Conservation (phyloP, 2,113 vertebrate species). For the Apaloderma vittatum region DNA sequence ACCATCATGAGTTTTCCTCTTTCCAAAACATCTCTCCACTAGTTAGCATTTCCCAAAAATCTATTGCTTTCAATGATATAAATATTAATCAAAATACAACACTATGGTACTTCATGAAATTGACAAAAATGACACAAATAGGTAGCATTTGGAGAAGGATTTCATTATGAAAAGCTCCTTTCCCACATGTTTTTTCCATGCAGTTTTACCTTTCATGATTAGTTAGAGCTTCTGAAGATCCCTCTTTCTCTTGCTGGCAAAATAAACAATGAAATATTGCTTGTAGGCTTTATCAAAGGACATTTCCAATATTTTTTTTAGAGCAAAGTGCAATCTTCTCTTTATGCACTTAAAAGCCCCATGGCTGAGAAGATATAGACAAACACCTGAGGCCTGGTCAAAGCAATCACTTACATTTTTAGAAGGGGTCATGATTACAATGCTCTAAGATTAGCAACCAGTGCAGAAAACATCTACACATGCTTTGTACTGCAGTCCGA, state of each 20-base stretch:
- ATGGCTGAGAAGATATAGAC: not conserved
- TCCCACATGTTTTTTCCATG: not conserved
- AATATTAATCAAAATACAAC: not conserved
- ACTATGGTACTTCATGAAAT: not conserved
- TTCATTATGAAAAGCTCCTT: not conserved
- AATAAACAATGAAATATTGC: not conserved
- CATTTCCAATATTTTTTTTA: not conserved
- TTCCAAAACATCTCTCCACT: not conserved
- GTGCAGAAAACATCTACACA: fast-evolving
- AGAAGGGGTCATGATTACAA: not conserved
- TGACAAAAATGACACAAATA: not conserved
- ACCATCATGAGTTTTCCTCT: not conserved
- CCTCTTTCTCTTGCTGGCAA: not conserved
- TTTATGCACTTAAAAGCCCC: not conserved
- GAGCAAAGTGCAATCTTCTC: not conserved
- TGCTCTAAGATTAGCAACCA: not conserved
- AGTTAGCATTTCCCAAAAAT: not conserved
- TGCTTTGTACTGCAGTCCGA: not conserved
- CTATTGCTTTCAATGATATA: not conserved
- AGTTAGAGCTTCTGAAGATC: not conserved
- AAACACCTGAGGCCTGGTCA: not conserved
- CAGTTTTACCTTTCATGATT: not conserved
- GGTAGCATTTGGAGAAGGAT: not conserved
- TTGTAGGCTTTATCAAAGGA: not conserved
- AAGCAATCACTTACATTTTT: not conserved